phyloP scores from a whole-genome alignment of 1,140 invertebrate genomes.

The Drosophila equinoxialis region DNA sequence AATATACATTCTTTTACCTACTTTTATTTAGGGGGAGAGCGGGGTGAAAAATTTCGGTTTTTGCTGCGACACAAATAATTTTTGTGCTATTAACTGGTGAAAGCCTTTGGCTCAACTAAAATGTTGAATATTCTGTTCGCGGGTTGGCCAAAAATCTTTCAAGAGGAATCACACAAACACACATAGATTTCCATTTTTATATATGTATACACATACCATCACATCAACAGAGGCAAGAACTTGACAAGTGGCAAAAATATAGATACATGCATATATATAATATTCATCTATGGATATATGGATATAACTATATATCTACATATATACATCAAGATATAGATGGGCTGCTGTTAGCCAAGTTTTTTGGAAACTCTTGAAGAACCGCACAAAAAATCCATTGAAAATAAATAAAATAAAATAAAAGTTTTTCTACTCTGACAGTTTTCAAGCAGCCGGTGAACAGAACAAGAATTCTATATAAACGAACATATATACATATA shows the following conservation, averaged over 20 bases:
- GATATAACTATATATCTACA: conserved; percentile 2
- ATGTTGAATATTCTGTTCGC: conserved; percentile 43
- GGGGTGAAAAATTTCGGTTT: conserved; percentile 8
- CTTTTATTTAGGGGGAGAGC: conserved; percentile 12
- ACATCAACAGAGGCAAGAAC: neutral
- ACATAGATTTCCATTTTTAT: conserved; percentile 7
- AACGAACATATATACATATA: conserved; percentile 19
- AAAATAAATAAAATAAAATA: conserved; percentile 78
- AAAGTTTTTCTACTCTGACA: conserved; percentile 57
- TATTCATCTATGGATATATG: conserved; percentile 7
- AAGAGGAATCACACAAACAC: conserved; percentile 21
- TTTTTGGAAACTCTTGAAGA: conserved; percentile 60
- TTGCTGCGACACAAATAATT: conserved; percentile 54
- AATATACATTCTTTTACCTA: conserved; percentile 19
- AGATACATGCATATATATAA: conserved; percentile 6
- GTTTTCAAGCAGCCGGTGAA: conserved; percentile 68
- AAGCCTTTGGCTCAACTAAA: conserved; percentile 79
- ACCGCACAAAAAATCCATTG: conserved; percentile 58
- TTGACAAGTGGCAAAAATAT: conserved; percentile 16
- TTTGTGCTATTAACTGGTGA: conserved; percentile 69
- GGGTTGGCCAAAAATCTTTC: conserved; percentile 47
- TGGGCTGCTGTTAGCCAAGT: conserved; percentile 32
- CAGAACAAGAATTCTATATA: conserved; percentile 37
- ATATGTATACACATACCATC: neutral
- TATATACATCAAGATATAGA: neutral